Conservation (phyloP, 2,113 vertebrate species). For the Aptenodytes forsteri region DNA sequence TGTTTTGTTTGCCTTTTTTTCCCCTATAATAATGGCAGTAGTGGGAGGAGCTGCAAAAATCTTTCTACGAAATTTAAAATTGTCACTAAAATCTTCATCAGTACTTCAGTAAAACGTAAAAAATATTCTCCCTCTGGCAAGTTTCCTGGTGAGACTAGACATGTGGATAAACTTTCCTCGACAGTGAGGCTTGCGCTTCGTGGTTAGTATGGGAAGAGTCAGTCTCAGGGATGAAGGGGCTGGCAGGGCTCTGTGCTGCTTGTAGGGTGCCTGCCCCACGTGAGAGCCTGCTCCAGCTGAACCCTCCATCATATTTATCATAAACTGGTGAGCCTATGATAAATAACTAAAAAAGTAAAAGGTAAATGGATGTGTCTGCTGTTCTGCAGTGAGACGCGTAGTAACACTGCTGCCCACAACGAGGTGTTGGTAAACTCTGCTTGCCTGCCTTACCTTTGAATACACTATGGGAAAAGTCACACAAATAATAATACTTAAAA, state of each 20-base stretch:
- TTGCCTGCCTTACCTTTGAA: not conserved
- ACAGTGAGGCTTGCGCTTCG: not conserved
- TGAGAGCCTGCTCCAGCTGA: not conserved
- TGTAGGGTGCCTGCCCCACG: not conserved
- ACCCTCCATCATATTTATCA: not conserved
- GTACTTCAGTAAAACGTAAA: not conserved
- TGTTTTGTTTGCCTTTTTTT: not conserved
- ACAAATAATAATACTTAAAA: not conserved
- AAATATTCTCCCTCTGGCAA: not conserved
- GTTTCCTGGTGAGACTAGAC: not conserved
- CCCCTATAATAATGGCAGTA: not conserved
- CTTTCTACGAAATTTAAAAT: not conserved
- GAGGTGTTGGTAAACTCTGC: not conserved
- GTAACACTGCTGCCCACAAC: rapidly evolving
- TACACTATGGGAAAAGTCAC: not conserved
- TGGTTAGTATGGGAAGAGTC: not conserved
- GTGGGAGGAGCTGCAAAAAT: not conserved
- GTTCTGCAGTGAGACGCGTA: rapidly evolving
- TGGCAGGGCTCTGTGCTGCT: not conserved
- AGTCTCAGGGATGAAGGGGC: not conserved
- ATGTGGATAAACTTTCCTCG: not conserved
- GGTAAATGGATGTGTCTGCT: not conserved
- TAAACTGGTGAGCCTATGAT: not conserved
- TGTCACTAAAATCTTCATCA: not conserved
- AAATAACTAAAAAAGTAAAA: not conserved